Evolutionary conservation across 2,888 invertebrate genomes (phyloP), one percentile per base, ranked within the genome.

Genomic region (Papilio protenor): DNA sequence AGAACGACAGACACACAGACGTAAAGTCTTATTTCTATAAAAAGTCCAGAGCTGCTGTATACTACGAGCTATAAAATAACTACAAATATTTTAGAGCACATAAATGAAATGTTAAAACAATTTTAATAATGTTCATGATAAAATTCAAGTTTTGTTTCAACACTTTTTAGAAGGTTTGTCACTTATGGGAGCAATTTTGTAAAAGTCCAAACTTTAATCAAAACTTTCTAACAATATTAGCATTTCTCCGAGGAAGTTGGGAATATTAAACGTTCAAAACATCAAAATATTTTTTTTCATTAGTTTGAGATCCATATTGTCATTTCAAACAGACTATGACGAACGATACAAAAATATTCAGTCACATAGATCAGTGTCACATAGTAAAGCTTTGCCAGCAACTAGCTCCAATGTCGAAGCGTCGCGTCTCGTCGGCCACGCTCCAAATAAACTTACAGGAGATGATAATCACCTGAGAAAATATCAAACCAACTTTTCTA

Each of bases 311-410:
- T n/a, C 33, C 27, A 55, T 73, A 45, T 59, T 73, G 73, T 73
- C n/a, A 73, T 45, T 73, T 33, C 45, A n/a, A 49, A 69, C 45
- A 74, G 74, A 59, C 21, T 75, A 64, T 78, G 64, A 66, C 78
- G 55, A 52, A 75, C 79, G 82, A 81, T 81, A 81, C 79, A 81
- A 85, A 86, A 87, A 88, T 87, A 89, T 90, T 86, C 83, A 81
- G 79, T 82, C 84, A 82, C 85, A 85, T 90, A 87, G 84, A 89
- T 91, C 90, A 89, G 84, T 87, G 86, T 87, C 87, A 84, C 81
- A 82, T 77, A 81, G 79, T 80, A 80, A 81, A 81, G 84, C 85
- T 85, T 82, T 91, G 90, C 88, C 90, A 88, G 83, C 90, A 87
- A 81, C 82, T 83, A 83, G 80, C 81, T 82, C 84, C 87, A 87